Conservation (phyloP, 2,797 vertebrate genomes). For the Crenichthys baileyi region DNA sequence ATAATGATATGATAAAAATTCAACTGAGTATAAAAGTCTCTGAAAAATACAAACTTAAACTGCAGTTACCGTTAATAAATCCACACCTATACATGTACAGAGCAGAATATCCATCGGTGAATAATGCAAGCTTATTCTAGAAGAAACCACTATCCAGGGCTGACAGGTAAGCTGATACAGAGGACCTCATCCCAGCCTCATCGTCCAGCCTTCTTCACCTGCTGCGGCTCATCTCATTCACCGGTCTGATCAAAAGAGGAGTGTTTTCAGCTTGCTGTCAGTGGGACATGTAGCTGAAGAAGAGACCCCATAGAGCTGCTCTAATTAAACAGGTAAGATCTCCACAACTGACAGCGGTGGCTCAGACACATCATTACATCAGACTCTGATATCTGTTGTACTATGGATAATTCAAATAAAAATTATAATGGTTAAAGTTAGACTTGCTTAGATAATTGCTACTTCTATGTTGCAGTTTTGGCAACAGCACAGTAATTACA, state of each 20-base stretch:
- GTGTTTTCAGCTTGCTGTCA: conserved; percentile 29
- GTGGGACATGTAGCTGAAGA: conserved; percentile 42
- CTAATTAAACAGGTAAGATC: conserved; percentile 51
- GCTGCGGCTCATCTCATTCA: conserved; percentile 33
- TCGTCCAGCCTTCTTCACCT: conserved; percentile 25
- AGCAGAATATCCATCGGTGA: conserved; percentile 82
- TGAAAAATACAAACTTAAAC: background rate
- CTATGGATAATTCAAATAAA: background rate
- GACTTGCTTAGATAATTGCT: background rate
- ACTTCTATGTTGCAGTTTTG: background rate
- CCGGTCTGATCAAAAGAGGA: conserved; percentile 20
- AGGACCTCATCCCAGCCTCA: conserved; percentile 38
- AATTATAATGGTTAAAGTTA: background rate
- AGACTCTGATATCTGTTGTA: background rate
- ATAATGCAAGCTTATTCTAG: conserved; percentile 91
- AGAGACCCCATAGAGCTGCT: conserved; percentile 31
- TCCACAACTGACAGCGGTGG: conserved; percentile 5
- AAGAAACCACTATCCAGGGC: conserved; percentile 88
- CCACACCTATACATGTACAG: conserved; percentile 14
- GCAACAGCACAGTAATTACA: conserved; percentile 1
- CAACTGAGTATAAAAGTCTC: background rate
- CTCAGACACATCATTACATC: background rate
- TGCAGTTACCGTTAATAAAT: background rate
- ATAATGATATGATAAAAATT: background rate
- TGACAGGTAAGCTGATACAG: conserved; percentile 89